Percentiles rank a stretch among this genome's conserved stretches.
Conservation (phyloP, 2,888 invertebrate genomes). For the Gasteruption jaculator region DNA sequence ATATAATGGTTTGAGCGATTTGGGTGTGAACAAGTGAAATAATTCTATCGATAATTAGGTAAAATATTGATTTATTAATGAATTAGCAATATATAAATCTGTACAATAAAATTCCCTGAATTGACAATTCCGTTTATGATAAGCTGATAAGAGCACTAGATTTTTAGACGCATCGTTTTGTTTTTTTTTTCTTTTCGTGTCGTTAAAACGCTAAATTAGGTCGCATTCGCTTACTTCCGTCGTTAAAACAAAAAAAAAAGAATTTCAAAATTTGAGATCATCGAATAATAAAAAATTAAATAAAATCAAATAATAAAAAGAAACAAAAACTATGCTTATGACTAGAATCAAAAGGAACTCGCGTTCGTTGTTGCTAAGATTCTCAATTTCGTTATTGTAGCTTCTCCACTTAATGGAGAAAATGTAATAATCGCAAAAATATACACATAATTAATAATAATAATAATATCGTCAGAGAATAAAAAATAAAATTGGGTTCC, state of each 20-base stretch:
- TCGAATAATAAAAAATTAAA: conserved; percentile 26
- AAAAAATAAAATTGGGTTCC: neutral
- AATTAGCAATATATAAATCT: conserved; percentile 44
- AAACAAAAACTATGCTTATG: too few relatives aligned
- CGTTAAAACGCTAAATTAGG: conserved; percentile 4
- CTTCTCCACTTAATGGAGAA: too few relatives aligned
- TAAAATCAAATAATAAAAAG: too few relatives aligned
- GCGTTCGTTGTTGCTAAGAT: too few relatives aligned
- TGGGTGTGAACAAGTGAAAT: conserved; percentile 3
- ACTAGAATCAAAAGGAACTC: conserved; percentile 48
- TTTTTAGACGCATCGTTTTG: conserved; percentile 8
- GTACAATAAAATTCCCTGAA: conserved; percentile 42
- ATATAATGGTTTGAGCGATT: too few relatives aligned
- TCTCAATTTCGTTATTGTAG: too few relatives aligned
- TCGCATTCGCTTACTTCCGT: conserved; percentile 7
- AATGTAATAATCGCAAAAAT: too few relatives aligned
- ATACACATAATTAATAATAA: conserved; percentile 4
- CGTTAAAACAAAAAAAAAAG: conserved; percentile 22
- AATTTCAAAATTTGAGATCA: conserved; percentile 40
- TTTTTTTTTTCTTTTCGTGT: conserved; percentile 1
- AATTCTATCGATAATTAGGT: conserved; percentile 23
- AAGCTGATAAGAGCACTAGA: conserved; percentile 49
- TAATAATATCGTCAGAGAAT: too few relatives aligned
- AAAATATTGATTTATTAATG: conserved; percentile 49
- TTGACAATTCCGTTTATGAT: conserved; percentile 35